Base-by-base conservation (phyloP, 2,113 vertebrate species). In the Numenius arquata region DNA sequence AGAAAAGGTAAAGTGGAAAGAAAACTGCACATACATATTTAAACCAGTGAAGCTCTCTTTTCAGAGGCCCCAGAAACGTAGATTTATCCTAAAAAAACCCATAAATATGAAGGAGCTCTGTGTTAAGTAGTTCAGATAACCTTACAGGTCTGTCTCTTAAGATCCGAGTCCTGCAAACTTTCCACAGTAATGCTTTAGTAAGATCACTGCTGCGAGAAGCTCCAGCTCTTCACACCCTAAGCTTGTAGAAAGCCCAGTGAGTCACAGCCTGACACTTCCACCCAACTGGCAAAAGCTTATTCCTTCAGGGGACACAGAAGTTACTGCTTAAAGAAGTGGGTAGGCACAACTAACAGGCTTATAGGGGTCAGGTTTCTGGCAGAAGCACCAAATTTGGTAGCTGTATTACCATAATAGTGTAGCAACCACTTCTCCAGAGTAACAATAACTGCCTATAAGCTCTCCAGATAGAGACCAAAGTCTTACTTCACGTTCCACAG, bases 161-260 rank as follows among this genome's bases (percentile, higher is more conserved):
- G 59, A 65, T n/a, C 22, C 4, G 20, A 74, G 43, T 80, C 45
- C 79, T 71, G 43, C 38, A 88, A 90, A 81, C 85, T 78, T 91
- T 50, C 38, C 5, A 1, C 74, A 62, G 32, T 34, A 88, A 90
- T 71, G 75, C 38, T 84, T 90, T n/a, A 59, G 66, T 62, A 81
- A 80, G 53, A 93, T 86, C 65, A 61, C 65, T 80, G 34, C 34
- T 72, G 68, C 3, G 3, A 90, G 53, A 92, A 90, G 82, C 52
- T 92, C 68, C 62, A 87, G 53, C 86, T 94, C 76, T 90, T 96
- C 86, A 85, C 68, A n/a, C 66, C 22, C 53, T 68, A 89, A 72
- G 53, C 40, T 85, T 70, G 61, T 8, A 71, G 56, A 90, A 85
- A 95, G 74, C 41, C 58, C 83, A 67, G n/a, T 38, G 79, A 94